These are phyloP conservation scores for Carettochelys insculpta DNA, from an alignment of 2,113 vertebrate species.

Conservation along the genomic window DNA sequence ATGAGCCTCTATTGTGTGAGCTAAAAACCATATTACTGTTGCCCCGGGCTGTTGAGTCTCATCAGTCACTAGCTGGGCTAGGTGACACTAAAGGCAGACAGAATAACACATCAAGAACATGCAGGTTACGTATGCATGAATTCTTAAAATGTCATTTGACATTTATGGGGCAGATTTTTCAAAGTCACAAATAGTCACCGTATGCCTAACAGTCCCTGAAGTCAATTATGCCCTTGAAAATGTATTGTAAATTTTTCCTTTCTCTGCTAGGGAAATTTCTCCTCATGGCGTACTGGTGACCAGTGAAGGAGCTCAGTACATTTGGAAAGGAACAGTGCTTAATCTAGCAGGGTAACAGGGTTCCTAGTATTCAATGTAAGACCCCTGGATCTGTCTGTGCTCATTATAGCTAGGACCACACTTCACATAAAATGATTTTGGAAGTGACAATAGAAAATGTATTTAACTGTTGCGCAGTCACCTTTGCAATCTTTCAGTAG, in stretches of 20 bases:
- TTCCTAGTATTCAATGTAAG: neutral
- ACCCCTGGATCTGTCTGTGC: neutral
- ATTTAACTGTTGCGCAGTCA: conserved; percentile 26
- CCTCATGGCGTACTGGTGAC: neutral
- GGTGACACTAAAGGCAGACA: no score
- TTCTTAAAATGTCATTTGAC: neutral
- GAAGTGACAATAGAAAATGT: conserved; percentile 40
- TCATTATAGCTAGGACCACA: conserved; percentile 3
- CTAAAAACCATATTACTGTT: no score
- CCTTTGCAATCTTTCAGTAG: neutral
- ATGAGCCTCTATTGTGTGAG: no score
- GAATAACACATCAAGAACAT: neutral
- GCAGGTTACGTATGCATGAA: neutral
- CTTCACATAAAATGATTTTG: neutral
- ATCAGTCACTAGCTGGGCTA: no score
- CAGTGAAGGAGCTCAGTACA: neutral
- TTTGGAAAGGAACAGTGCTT: neutral
- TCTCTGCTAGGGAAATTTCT: neutral
- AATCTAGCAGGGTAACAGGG: neutral
- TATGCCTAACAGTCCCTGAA: neutral
- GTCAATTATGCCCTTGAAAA: neutral
- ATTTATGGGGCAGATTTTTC: neutral
- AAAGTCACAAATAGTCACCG: neutral
- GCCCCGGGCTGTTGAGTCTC: no score
- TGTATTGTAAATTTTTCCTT: neutral